Evolutionary conservation across 53 echinoderm and acorn worm genomes (phyloP).

Genomic region (Henricia sp.): DNA sequence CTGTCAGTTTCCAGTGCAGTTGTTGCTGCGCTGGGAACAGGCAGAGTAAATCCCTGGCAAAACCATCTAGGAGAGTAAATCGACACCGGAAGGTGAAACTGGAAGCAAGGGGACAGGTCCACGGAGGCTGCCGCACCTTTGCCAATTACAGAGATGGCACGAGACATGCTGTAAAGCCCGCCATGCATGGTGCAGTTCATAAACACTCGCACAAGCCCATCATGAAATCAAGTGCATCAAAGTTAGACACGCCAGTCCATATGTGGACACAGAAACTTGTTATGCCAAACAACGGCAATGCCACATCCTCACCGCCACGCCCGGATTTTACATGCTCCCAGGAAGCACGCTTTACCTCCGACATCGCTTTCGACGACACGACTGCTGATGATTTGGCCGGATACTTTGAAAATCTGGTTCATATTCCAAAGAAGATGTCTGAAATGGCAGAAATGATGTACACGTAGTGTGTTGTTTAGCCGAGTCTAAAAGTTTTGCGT

Average conservation of each 20-base stretch:
- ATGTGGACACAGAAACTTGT: slow-evolving; percentile 30
- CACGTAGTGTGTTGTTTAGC: slow-evolving; percentile 72
- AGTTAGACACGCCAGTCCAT: slow-evolving; percentile 4
- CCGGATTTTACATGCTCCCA: slow-evolving; percentile 86
- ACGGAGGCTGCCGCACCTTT: slow-evolving; percentile 37
- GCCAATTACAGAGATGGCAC: slow-evolving; percentile 39
- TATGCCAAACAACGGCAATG: background rate
- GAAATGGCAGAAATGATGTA: slow-evolving; percentile 99
- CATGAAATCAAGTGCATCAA: slow-evolving; percentile 13
- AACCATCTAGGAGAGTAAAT: slow-evolving; percentile 22
- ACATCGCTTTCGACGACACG: slow-evolving; percentile 85
- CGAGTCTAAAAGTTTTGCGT: too few species aligned
- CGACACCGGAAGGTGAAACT: slow-evolving; percentile 46
- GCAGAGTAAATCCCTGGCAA: slow-evolving; percentile 9
- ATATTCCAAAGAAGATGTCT: slow-evolving; percentile 98
- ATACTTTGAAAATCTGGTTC: slow-evolving; percentile 96
- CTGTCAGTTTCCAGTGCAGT: slow-evolving; percentile 25
- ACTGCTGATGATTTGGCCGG: slow-evolving; percentile 95
- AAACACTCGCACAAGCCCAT: slow-evolving; percentile 13
- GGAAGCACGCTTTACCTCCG: slow-evolving; percentile 83
- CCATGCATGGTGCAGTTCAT: slow-evolving; percentile 5
- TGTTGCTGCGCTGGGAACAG: background rate
- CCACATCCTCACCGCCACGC: slow-evolving; percentile 40
- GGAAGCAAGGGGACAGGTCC: slow-evolving; percentile 7
- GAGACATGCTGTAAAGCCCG: background rate